Evolutionary conservation across 2,888 invertebrate species (phyloP).

Genomic region (Tuta absoluta): DNA sequence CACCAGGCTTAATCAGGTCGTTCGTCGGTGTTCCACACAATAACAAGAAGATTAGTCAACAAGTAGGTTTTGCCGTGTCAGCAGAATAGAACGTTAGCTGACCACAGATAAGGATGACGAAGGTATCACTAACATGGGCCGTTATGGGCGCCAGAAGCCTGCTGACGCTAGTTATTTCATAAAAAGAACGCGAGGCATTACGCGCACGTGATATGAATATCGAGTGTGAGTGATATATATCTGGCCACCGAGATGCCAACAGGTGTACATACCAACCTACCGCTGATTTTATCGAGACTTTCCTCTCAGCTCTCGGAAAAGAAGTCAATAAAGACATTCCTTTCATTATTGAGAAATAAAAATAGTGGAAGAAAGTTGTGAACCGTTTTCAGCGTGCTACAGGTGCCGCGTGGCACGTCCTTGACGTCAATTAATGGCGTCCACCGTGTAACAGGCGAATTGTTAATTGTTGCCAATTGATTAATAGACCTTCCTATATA

Average conservation of each 20-base stretch:
- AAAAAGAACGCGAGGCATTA: slow-evolving; percentile 15
- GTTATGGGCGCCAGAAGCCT: slow-evolving; percentile 35
- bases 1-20: too few relatives aligned
- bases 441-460: slow-evolving; percentile 31
- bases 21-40: too few relatives aligned
- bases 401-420: slow-evolving; percentile 44
- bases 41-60: too few relatives aligned
- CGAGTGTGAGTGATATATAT: too few relatives aligned
- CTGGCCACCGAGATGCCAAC: not conserved
- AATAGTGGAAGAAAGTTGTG: slow-evolving; percentile 32
- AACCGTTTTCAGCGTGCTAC: slow-evolving; percentile 40
- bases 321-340: not conserved
- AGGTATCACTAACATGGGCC: slow-evolving; percentile 38
- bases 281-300: too few relatives aligned
- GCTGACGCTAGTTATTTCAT: slow-evolving; percentile 27
- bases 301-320: not conserved
- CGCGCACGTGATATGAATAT: slow-evolving; percentile 20
- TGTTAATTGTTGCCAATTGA: slow-evolving; percentile 32
- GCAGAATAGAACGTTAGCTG: slow-evolving; percentile 47
- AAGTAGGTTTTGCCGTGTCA: slow-evolving; percentile 63
- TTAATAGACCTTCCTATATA: slow-evolving; percentile 24
- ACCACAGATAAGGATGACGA: slow-evolving; percentile 44
- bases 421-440: slow-evolving; percentile 40
- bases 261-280: not conserved
- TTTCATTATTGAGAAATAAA: slow-evolving; percentile 23